Percentiles rank a stretch among this genome's conserved stretches.
Evolutionary conservation across 2,888 invertebrate genomes (phyloP).

Genomic region (Scotopteryx bipunctaria): DNA sequence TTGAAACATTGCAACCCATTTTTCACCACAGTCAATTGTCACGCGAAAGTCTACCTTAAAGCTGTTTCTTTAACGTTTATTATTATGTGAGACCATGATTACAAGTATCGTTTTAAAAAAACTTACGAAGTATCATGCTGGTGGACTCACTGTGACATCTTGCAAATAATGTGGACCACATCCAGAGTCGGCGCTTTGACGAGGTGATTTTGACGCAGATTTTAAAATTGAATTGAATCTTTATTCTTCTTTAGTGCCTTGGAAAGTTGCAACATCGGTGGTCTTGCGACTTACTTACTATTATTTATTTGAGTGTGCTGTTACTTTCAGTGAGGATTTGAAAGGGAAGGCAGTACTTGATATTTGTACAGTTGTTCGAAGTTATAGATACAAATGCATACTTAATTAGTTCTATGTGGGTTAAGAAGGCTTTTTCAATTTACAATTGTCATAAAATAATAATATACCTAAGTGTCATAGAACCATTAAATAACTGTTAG

Average conservation of each 20-base stretch:
- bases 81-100: neutral
- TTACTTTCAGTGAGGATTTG: too few relatives aligned
- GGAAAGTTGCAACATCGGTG: conserved; percentile 26
- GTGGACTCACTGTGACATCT: conserved; percentile 68
- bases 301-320: too few relatives aligned
- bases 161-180: conserved; percentile 65
- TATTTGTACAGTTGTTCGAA: too few relatives aligned
- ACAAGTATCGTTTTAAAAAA: conserved; percentile 13
- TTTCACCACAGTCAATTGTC: conserved; percentile 21
- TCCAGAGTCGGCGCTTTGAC: conserved; percentile 56
- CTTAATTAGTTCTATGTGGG: too few relatives aligned
- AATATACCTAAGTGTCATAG: too few relatives aligned
- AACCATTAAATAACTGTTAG: too few relatives aligned
- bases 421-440: too few relatives aligned
- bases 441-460: too few relatives aligned
- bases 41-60: conserved; percentile 37
- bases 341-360: too few relatives aligned
- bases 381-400: too few relatives aligned
- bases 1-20: conserved; percentile 42
- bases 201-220: conserved; percentile 39
- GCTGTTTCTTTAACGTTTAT: neutral
- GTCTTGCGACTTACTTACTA: too few relatives aligned
- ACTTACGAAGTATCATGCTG: conserved; percentile 54
- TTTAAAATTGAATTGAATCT: conserved; percentile 38
- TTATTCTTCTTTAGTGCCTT: conserved; percentile 14